Evolutionary conservation across 2,113 vertebrate species (phyloP).

Genomic region (Melanerpes aurifrons): DNA sequence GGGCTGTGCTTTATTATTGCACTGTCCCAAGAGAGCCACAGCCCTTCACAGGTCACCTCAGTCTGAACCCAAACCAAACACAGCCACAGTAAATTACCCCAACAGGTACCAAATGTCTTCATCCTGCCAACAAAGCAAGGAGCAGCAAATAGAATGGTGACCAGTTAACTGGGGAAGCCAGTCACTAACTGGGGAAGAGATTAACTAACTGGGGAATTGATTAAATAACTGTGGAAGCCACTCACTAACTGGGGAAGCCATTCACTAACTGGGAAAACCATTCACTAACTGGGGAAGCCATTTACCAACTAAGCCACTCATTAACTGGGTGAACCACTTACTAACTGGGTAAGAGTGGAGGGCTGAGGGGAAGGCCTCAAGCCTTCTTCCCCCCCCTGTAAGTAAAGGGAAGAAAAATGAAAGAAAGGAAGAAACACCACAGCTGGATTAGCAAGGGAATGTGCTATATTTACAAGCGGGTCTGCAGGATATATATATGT

Average conservation of each 20-base stretch:
- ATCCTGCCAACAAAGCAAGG: not conserved
- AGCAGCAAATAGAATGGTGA: not conserved
- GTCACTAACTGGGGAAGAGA: not conserved
- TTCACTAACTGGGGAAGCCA: not conserved
- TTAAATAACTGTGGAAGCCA: no score
- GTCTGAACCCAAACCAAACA: constrained; percentile 70
- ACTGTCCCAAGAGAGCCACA: constrained; percentile 53
- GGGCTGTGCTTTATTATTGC: constrained; percentile 52
- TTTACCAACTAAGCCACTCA: not conserved
- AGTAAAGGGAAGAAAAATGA: no score
- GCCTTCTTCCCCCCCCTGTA: no score
- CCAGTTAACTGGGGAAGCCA: not conserved
- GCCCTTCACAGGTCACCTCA: constrained; percentile 62
- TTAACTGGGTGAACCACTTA: not conserved
- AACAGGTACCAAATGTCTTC: constrained; percentile 63
- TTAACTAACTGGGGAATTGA: no score
- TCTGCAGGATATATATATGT: no score
- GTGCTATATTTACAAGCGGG: no score
- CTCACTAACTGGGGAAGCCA: not conserved
- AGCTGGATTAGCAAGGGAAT: no score
- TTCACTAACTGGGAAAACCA: not conserved
- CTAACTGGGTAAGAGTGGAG: no score
- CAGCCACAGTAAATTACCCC: constrained; percentile 53
- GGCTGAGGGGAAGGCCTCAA: no score
- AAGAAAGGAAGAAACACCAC: no score